Evolutionary conservation across 1,140 invertebrate species (phyloP), one percentile per base, ranked within the genome.

Genomic region (Tetramorium parvispinum): DNA sequence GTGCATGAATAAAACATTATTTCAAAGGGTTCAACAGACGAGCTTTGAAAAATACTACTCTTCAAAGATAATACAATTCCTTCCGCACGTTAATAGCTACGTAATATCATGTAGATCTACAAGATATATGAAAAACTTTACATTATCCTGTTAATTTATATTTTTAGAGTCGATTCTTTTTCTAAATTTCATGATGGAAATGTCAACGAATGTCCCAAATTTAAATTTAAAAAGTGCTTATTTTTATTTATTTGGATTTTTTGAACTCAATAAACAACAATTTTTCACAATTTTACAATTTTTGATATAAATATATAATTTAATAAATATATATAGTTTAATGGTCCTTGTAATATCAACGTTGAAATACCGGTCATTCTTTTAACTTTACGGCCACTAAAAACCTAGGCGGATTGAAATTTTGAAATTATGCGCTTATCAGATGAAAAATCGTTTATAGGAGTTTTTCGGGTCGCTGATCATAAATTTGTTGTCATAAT

Each of bases 1-100:
- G 86, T 65, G 21, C 85, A 94, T 94, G 94, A 94, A 94, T 94
- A 94, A 94, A 94, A 94, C 92, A 94, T 94, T 63, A 59, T 71
- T 81, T 88, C 68, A 86, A 57, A 66, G 40, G 83, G 40, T 83
- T 83, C 40, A 40, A 83, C 68, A 11, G 24, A 32, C 43, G 27
- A 27, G 18, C 51, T 57, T 70, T 57, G 3, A 81, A 61, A 40
- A 81, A 18, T 24, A n/a, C 11, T 51, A 10, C 27, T 53, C 3
- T 40, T 82, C 16, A 13, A 71, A 49, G 43, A 37, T 32, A 32
- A 37, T 1, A 3, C 18, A 37, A 55, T 55, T 55, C 13, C 46
- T 32, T 77, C 16, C 16, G 21, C 24, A 16, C 5, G n/a, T 57
- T 55, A 21, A 43, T 13, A 24, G 21, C 43, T 49, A 51, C 24